These are phyloP conservation scores for Acanthis flammea DNA, from an alignment of 2,797 vertebrate species.

Conservation along the genomic window DNA sequence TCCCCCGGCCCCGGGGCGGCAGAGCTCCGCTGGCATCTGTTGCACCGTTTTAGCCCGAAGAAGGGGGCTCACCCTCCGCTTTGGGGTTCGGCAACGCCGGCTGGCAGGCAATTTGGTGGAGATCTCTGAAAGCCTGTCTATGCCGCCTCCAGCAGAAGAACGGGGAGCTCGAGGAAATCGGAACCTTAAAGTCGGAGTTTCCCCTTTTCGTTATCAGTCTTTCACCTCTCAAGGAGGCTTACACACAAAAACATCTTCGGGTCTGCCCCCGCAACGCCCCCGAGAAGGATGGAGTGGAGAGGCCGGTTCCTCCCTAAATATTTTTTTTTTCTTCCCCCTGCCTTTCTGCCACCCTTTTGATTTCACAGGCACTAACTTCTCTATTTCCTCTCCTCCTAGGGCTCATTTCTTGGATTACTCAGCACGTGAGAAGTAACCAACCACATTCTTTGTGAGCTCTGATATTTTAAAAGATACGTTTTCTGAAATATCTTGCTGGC, in stretches of 20 bases:
- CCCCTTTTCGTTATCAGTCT: conserved; percentile 16
- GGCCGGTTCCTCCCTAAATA: neutral
- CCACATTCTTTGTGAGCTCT: conserved; percentile 17
- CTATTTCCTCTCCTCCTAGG: conserved; percentile 63
- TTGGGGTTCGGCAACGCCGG: neutral
- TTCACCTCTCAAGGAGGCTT: conserved; percentile 29
- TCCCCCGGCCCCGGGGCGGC: neutral
- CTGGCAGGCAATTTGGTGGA: neutral
- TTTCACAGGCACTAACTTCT: conserved; percentile 46
- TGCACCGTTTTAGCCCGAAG: neutral
- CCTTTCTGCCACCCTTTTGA: neutral
- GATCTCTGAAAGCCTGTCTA: neutral
- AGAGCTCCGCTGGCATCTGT: neutral
- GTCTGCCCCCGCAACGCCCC: neutral
- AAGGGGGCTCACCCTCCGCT: neutral
- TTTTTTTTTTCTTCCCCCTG: neutral
- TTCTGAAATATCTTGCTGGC: conserved; percentile 55
- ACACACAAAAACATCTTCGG: conserved; percentile 26
- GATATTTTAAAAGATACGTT: conserved; percentile 50
- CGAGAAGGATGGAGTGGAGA: neutral
- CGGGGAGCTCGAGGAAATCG: neutral
- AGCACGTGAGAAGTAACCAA: conserved; percentile 48
- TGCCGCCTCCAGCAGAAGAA: neutral
- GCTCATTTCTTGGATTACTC: conserved; percentile 61
- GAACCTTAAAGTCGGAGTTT: conserved; percentile 24